Conservation (phyloP, 2,888 invertebrate genomes). For the Caenorhabditis panamensis region DNA sequence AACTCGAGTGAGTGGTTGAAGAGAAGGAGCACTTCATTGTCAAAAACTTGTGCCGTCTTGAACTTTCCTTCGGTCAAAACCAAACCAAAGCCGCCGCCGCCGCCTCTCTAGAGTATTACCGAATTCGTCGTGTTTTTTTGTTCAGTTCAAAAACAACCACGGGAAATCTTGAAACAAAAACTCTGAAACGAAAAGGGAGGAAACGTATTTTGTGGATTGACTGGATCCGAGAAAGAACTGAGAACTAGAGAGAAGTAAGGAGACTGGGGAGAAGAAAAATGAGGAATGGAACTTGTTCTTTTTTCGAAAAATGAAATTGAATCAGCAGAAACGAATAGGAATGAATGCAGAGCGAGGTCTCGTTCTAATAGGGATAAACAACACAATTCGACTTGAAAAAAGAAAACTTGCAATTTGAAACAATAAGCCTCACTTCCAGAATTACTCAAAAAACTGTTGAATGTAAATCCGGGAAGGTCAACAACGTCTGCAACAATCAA, state of each 20-base stretch:
- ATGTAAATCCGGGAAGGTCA: not conserved
- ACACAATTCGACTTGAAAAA: no score
- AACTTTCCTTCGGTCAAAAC: constrained; percentile 13
- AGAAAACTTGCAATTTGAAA: no score
- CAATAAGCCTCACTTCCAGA: no score
- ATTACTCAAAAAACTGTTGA: not conserved
- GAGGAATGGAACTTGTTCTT: constrained; percentile 37
- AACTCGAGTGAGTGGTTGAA: constrained; percentile 1
- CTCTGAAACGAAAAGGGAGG: no score
- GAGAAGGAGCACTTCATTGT: constrained; percentile 11
- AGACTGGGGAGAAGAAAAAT: not conserved
- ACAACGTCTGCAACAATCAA: constrained; percentile 4
- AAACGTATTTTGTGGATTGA: no score
- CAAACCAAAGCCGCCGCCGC: not conserved
- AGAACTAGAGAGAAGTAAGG: not conserved
- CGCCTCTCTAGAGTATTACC: constrained; percentile 3
- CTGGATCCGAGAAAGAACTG: no score
- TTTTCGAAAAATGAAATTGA: constrained; percentile 25
- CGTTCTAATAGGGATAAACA: not conserved
- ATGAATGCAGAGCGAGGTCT: not conserved
- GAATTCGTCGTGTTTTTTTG: constrained; percentile 1
- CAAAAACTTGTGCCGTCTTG: constrained; percentile 12
- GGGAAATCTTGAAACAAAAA: no score
- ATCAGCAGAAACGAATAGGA: constrained; percentile 22
- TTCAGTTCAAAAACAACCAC: no score